phyloP scores from a whole-genome alignment of 2,113 vertebrate species.

The Mormoops blainvillei region DNA sequence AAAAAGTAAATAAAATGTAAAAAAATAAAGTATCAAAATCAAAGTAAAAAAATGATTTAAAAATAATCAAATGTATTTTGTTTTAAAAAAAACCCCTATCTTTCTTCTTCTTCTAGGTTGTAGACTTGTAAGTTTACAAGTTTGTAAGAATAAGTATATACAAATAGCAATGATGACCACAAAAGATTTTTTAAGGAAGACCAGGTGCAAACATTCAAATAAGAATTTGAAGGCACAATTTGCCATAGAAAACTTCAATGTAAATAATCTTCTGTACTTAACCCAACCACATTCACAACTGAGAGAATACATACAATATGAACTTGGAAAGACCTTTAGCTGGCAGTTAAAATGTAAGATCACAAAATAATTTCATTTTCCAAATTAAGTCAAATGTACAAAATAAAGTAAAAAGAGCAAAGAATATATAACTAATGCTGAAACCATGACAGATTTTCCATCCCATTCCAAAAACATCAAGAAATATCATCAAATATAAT shows the following conservation, averaged over 20 bases:
- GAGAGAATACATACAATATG: not conserved
- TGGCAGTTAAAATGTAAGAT: not conserved
- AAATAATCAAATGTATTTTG: no score
- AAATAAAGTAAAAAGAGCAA: not conserved
- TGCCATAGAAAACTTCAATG: not conserved
- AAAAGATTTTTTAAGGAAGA: not conserved
- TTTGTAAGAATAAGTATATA: not conserved
- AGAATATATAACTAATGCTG: not conserved
- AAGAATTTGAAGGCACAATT: not conserved
- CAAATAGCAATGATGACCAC: not conserved
- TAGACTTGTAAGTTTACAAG: no score
- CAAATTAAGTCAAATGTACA: not conserved
- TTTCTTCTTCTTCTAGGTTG: no score
- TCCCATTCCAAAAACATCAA: not conserved
- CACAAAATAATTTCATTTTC: not conserved
- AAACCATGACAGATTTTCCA: not conserved
- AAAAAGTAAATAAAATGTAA: no score
- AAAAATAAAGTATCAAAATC: no score
- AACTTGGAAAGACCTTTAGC: not conserved
- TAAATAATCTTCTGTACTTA: not conserved
- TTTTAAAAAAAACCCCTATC: no score
- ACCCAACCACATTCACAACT: not conserved
- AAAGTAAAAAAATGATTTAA: no score
- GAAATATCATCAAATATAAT: not conserved
- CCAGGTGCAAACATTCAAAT: not conserved